Evolutionary conservation across 1,140 invertebrate species (phyloP), one percentile per base, ranked within the genome.

Genomic region (Gyrodactylus salaris): DNA sequence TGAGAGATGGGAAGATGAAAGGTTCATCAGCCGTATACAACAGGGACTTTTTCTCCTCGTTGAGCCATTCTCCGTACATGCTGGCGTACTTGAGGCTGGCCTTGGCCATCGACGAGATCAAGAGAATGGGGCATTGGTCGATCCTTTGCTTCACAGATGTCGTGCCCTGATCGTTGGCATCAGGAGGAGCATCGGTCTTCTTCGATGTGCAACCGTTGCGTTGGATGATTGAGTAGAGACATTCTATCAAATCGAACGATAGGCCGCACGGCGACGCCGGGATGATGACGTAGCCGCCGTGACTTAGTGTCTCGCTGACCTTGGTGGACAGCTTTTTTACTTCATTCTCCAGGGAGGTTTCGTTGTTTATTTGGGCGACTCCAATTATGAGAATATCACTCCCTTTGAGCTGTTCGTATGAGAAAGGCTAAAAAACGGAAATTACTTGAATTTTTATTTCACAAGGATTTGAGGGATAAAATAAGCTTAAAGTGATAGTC

Each of bases 11-110:
- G 24, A 69, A 69, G 7, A 69, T 69, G 21, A 69, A 69, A 21
- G 68, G 68, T 7, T 69, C 20, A 69, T 69, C 68, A 69, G 68
- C 68, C 21, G 68, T 69, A 69, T 69, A 69, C 68, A 69, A 69
- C 2, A 21, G 68, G 23, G 20, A 21, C 21, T 69, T 24, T 7
- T 24, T 20, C 2, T 69, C 23, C 2, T 24, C 23, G 24, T 69
- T 24, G 2, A 69, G 21, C 68, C 68, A 69, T 21, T 69, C 68
- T 21, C 68, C 68, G 21, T 7, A 69, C 20, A 69, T 69, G 24
- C 23, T 69, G 68, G 70, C 70, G 26, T 71, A 71, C n/a, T 21
- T 25, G 24, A 71, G 26, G 26, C 70, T 71, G 1, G 70, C 25
- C 25, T 71, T 71, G 1, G 70, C 70, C 25, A 24, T 21, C 20